Evolutionary conservation across 1,140 invertebrate species (phyloP).

Genomic region (Bombus turneri): DNA sequence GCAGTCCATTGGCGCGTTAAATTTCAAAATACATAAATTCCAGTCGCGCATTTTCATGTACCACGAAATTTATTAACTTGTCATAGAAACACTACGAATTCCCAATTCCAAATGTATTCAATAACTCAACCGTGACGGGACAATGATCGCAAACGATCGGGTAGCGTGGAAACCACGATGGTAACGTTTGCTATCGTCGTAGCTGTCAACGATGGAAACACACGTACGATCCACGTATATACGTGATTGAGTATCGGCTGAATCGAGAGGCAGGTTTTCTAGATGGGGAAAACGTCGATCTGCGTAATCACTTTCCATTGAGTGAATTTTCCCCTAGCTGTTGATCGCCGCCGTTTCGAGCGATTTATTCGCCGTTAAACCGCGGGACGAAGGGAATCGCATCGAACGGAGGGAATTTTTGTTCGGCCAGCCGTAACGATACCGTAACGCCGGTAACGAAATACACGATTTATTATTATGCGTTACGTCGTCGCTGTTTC

Average conservation of each 20-base stretch:
- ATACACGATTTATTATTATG: constrained; percentile 54
- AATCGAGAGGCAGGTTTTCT: background rate
- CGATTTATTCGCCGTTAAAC: constrained; percentile 45
- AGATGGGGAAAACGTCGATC: constrained; percentile 39
- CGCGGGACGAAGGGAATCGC: constrained; percentile 11
- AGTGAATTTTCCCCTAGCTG: constrained; percentile 28
- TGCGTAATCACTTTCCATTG: constrained; percentile 54
- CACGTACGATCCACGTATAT: background rate
- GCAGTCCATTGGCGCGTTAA: background rate
- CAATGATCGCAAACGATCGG: background rate
- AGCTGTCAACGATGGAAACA: background rate
- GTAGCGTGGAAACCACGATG: background rate
- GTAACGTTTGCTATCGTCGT: background rate
- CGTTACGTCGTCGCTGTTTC: constrained; percentile 50
- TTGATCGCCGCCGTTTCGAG: background rate
- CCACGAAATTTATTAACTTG: background rate
- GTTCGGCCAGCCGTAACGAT: constrained; percentile 60
- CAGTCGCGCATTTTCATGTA: background rate
- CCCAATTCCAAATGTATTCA: background rate
- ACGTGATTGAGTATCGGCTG: background rate
- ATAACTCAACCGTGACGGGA: background rate
- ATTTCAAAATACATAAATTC: background rate
- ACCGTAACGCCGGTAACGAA: constrained; percentile 62
- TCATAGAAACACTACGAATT: background rate
- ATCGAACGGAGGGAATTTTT: constrained; percentile 49